Percentiles rank a stretch among this genome's conserved stretches.
These are phyloP conservation scores for Reticulitermes lucifugus DNA, from an alignment of 2,888 invertebrate species.

Conservation along the genomic window DNA sequence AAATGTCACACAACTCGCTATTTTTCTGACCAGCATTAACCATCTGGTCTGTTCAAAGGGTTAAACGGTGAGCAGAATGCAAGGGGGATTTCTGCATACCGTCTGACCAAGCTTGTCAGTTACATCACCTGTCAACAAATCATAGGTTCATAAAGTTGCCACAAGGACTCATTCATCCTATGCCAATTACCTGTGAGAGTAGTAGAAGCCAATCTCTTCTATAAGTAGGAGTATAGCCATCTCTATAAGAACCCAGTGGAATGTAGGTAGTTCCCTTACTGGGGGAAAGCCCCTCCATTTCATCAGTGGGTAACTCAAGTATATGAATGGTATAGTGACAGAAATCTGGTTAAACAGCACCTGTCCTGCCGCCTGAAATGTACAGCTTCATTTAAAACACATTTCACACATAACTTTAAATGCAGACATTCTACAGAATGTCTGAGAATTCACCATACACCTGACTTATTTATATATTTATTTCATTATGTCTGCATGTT, in stretches of 20 bases:
- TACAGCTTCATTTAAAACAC: background rate
- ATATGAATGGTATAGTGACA: constrained; percentile 75
- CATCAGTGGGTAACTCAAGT: constrained; percentile 73
- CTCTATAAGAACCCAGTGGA: constrained; percentile 81
- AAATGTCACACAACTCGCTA: too few species aligned
- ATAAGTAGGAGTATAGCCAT: constrained; percentile 78
- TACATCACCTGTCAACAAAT: too few species aligned
- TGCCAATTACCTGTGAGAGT: constrained; percentile 79
- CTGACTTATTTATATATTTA: too few species aligned
- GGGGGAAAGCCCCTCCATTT: constrained; percentile 75
- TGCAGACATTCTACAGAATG: too few species aligned
- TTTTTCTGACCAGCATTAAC: too few species aligned
- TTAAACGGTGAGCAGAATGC: background rate
- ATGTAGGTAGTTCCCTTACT: constrained; percentile 78
- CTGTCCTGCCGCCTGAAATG: constrained; percentile 70
- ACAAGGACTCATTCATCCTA: background rate
- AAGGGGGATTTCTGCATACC: too few species aligned
- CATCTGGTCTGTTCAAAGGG: too few species aligned
- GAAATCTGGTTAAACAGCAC: constrained; percentile 81
- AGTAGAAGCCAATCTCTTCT: constrained; percentile 87
- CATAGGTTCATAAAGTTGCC: too few species aligned
- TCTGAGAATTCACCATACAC: too few species aligned
- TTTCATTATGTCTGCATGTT: too few species aligned
- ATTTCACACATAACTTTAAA: background rate
- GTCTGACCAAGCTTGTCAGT: too few species aligned